A percentile compares a stretch with the other conserved stretches of the same genome.
Evolutionary conservation across 2,113 vertebrate species (phyloP).

Genomic region (Columba livia): DNA sequence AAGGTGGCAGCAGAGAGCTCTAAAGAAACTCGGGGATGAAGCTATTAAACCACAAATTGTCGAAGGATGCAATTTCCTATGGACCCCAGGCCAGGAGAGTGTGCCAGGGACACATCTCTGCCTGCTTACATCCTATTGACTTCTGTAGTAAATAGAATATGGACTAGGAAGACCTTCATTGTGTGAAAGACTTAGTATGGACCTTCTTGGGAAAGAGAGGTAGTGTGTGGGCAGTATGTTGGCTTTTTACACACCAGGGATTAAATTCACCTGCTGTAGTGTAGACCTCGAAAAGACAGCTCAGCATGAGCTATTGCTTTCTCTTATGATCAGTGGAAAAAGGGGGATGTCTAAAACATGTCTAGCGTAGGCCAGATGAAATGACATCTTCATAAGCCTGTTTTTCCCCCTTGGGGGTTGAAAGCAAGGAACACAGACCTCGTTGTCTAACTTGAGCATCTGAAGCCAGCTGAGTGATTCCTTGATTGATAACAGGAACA

Average conservation of each 20-base stretch:
- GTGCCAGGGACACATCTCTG: neutral
- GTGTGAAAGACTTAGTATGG: neutral
- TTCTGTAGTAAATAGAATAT: neutral
- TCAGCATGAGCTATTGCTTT: neutral
- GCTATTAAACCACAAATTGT: neutral
- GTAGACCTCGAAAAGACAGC: neutral
- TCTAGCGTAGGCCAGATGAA: neutral
- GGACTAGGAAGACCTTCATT: neutral
- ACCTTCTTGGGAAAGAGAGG: neutral
- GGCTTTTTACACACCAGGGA: neutral
- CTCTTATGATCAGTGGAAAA: neutral
- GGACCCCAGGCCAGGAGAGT: neutral
- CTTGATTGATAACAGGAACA: neutral
- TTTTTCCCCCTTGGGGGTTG: neutral
- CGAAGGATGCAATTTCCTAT: neutral
- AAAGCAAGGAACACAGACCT: neutral
- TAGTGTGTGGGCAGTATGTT: neutral
- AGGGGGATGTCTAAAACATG: neutral
- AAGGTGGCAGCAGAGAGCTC: neutral
- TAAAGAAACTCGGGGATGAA: neutral
- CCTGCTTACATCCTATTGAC: neutral
- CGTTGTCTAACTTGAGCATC: neutral
- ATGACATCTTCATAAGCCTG: neutral
- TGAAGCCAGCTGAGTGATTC: neutral
- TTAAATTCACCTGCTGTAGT: neutral